Percentiles rank a stretch among this genome's conserved stretches.
Conservation (phyloP, 2,113 vertebrate species). For the Lamprotornis superbus region DNA sequence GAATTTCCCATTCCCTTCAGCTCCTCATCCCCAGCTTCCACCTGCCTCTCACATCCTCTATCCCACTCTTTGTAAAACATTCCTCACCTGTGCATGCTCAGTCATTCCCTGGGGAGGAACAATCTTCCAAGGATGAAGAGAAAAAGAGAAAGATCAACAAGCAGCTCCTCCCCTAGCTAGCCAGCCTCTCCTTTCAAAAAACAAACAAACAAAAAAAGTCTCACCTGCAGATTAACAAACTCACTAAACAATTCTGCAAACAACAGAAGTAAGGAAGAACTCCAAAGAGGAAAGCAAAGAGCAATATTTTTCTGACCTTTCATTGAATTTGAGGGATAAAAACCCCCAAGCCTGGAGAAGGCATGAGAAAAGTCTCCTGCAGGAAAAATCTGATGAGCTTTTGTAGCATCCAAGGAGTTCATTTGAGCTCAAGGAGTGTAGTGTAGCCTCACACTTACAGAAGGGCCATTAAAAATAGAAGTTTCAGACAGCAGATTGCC, state of each 20-base stretch:
- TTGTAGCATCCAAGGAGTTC: not conserved
- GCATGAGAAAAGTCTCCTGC: not conserved
- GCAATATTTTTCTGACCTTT: not conserved
- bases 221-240: not conserved
- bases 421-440: not conserved
- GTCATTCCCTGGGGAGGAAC: not conserved
- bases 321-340: not conserved
- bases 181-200: not conserved
- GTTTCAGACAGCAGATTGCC: not conserved
- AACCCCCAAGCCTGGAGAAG: not conserved
- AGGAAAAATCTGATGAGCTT: not conserved
- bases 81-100: not conserved
- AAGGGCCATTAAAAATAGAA: not conserved
- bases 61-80: not conserved
- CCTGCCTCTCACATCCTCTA: rapidly evolving
- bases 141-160: not conserved
- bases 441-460: not conserved
- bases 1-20: rapidly evolving
- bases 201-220: too few species aligned
- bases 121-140: not conserved
- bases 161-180: not conserved
- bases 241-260: not conserved
- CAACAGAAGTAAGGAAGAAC: not conserved
- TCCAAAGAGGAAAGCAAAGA: not conserved
- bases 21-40: not conserved